Base-by-base conservation (phyloP, 2,113 vertebrate genomes). In the Cyphomyrus discorhynchus region DNA sequence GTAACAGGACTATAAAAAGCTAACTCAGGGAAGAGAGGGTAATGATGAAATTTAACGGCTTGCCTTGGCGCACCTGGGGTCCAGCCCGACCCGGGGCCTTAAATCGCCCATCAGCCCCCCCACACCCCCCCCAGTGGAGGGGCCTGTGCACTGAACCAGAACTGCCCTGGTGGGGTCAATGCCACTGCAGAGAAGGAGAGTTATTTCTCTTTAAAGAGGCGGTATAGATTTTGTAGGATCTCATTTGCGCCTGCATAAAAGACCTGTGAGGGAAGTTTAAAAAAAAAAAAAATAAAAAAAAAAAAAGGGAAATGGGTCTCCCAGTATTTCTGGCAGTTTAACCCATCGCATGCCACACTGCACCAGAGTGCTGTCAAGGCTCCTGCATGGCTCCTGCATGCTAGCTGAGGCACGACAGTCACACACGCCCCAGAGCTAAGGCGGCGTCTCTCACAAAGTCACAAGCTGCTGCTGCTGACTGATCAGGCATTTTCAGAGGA, bases 41-140 rank as follows among this genome's bases (percentile, higher is more conserved):
- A 96, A 96, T 96, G 96, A 96, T 96, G 95, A 96, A 96, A 96
- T 96, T 96, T 95, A 96, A 96, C 95, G 95, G 96, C 95, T 95
- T 93, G 94, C 94, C 94, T 93, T 91, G 91, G 91, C 92, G 94
- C 96, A 96, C 96, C 95, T 96, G 95, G 93, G 95, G 95, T 96
- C 96, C 93, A 90, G 91, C 56, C 87, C 88, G 87, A 87, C 91
- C 87, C 49, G 31, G 91, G 70, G 92, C 91, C 90, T 91, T 91
- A 91, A 92, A 92, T 91, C 90, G 89, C 88, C 87, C 86, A 42
- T 70, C 82, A 19, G 31, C 89, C 42, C 52, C 58, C 84, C 83
- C 88, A 86, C 86, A 52, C 66, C 4, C 46, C 27, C 56, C 89
- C 91, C 87, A n/a, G 91, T 89, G 91, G 87, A 92, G 92, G 92